Conservation (phyloP, 1,140 invertebrate genomes). For the Drosophila tropicalis region DNA sequence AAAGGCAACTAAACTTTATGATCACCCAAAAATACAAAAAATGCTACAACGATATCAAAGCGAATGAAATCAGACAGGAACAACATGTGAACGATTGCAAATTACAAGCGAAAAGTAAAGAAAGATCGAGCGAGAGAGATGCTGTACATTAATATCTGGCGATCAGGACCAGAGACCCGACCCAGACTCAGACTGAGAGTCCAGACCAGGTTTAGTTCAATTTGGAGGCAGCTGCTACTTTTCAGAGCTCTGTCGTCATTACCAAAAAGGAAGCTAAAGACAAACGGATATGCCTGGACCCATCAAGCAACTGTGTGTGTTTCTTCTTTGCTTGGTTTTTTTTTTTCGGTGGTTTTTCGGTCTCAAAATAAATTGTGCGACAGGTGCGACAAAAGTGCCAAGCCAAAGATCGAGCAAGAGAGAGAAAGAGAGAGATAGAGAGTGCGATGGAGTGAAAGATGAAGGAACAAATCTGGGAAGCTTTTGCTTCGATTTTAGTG, state of each 20-base stretch:
- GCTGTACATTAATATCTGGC: slow-evolving; percentile 54
- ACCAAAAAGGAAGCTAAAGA: slow-evolving; percentile 80
- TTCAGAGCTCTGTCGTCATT: slow-evolving; percentile 67
- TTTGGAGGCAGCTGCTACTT: slow-evolving; percentile 74
- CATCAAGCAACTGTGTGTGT: slow-evolving; percentile 76
- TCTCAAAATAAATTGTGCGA: slow-evolving; percentile 81
- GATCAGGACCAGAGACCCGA: slow-evolving; percentile 45
- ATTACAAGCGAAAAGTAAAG: slow-evolving; percentile 61
- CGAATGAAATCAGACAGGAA: slow-evolving; percentile 79
- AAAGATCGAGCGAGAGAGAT: slow-evolving; percentile 29
- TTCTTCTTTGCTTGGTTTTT: slow-evolving; percentile 13
- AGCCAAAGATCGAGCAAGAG: slow-evolving; percentile 21
- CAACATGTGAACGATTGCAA: slow-evolving; percentile 79
- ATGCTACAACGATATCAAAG: slow-evolving; percentile 52
- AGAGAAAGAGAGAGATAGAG: slow-evolving; percentile 17
- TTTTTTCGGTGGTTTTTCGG: slow-evolving; percentile 65
- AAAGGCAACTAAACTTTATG: slow-evolving; percentile 65
- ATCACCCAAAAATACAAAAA: slow-evolving; percentile 53
- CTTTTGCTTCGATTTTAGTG: slow-evolving; percentile 44
- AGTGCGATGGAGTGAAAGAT: slow-evolving; percentile 1
- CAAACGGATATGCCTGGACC: slow-evolving; percentile 77
- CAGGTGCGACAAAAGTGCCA: slow-evolving; percentile 72
- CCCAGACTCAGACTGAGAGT: background rate
- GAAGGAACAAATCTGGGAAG: slow-evolving; percentile 26
- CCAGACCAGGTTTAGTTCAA: slow-evolving; percentile 12